Evolutionary conservation across 2,888 invertebrate genomes (phyloP), one percentile per base, ranked within the genome.

Genomic region (Emmelina monodactyla): DNA sequence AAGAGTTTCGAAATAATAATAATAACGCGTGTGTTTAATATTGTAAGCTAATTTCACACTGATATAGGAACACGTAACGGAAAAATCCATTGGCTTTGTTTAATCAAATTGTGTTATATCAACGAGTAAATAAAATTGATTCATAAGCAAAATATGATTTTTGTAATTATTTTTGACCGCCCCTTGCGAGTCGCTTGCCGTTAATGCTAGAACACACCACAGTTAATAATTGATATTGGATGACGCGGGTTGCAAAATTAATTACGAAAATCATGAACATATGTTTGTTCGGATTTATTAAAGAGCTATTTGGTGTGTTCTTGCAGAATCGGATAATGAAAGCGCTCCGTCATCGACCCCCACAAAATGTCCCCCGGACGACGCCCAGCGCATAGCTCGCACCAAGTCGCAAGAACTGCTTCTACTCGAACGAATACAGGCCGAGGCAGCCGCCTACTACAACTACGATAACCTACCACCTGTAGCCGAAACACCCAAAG

Each of bases 301-400:
- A 62, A 70, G 60, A 61, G 55, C 58, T 49, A 53, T 55, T 60
- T 56, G 58, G 69, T 84, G 84, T 85, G 83, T 87, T 87, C 84
- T 88, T 88, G 82, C 87, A 89, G 89, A 89, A 73, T 88, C 89
- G 55, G 88, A 89, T 82, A 86, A 82, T 66, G 89, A 89, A 82
- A 87, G 88, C 63, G 83, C 81, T 48, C 84, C 86, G 15, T 83
- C 86, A 22, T 73, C 76, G 37, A 84, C 85, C 45, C 87, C 87
- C 40, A 73, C 72, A 42, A 80, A 82, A 54, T 60, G 60, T 36
- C 65, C 71, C 42, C 44, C 61, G 15, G 73, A 70, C 30, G 67
- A 64, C 32, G 60, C 58, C 30, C 55, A 51, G 40, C 44, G 45
- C 38, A 49, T 55, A 25, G 62, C 68, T 30, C 68, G 72, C 43